A percentile compares a stretch with the other conserved stretches of the same genome.
Conservation (phyloP, 2,797 vertebrate genomes). For the Balearica regulorum region DNA sequence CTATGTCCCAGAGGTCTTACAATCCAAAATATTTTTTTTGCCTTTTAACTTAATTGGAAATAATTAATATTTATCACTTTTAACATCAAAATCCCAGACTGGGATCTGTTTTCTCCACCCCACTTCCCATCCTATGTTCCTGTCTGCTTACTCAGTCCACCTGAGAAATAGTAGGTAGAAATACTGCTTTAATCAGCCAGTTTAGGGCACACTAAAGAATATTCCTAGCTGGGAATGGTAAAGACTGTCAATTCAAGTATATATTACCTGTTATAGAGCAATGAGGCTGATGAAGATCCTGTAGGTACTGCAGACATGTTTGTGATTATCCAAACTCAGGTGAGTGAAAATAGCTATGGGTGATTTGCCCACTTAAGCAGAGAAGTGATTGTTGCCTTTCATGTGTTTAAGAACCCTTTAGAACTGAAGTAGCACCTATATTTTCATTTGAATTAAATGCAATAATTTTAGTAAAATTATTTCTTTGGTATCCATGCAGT, state of each 20-base stretch:
- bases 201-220: constrained; percentile 2
- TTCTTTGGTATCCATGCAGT: neutral
- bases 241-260: constrained; percentile 14
- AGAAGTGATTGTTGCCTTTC: neutral
- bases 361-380: neutral
- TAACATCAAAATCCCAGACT: neutral
- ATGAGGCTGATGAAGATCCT: neutral
- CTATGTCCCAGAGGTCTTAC: neutral
- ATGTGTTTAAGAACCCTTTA: neutral
- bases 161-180: constrained; percentile 30
- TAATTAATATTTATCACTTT: constrained; percentile 54
- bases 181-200: constrained; percentile 35
- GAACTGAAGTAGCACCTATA: neutral
- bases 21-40: neutral
- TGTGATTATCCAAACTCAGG: neutral
- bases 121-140: neutral
- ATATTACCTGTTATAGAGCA: neutral
- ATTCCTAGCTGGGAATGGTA: neutral
- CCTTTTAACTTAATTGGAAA: constrained; percentile 25
- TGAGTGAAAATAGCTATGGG: neutral
- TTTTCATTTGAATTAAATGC: neutral
- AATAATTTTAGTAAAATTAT: neutral
- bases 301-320: neutral
- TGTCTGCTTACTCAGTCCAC: constrained; percentile 13
- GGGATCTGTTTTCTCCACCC: constrained; percentile 23